phyloP scores from a whole-genome alignment of 2,888 invertebrate genomes.

The Julus scanicus region DNA sequence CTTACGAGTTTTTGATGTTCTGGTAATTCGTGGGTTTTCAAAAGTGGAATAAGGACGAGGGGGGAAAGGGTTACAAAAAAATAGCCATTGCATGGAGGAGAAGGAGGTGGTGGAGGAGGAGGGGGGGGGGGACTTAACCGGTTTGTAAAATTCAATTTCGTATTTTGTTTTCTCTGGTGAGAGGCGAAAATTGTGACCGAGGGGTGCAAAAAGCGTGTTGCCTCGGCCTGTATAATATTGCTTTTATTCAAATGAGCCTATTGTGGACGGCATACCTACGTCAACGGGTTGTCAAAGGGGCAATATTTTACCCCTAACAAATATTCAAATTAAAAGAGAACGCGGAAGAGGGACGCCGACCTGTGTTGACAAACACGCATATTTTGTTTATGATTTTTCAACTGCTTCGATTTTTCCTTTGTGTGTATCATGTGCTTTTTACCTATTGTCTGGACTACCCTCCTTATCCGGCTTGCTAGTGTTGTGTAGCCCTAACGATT shows the following conservation, averaged over 20 bases:
- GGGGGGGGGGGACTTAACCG: background rate
- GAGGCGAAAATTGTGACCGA: slow-evolving; percentile 33
- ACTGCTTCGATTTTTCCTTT: too few relatives aligned
- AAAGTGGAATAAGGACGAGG: background rate
- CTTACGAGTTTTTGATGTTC: background rate
- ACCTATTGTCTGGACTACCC: background rate
- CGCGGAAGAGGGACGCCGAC: background rate
- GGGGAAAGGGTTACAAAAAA: slow-evolving; percentile 5
- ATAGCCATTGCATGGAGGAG: background rate
- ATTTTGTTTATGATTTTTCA: too few relatives aligned
- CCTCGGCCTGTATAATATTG: slow-evolving; percentile 24
- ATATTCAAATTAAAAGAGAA: background rate
- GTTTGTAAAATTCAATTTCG: background rate
- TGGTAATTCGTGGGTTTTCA: background rate
- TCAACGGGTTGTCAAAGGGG: slow-evolving; percentile 7
- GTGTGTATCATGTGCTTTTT: background rate
- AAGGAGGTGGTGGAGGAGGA: too few relatives aligned
- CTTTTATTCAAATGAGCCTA: slow-evolving; percentile 33
- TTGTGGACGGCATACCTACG: slow-evolving; percentile 28
- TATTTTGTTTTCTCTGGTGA: background rate
- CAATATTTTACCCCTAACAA: slow-evolving; percentile 33
- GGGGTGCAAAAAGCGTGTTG: background rate
- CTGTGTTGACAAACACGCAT: background rate
- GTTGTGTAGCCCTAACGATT: background rate
- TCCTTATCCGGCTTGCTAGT: background rate